Evolutionary conservation across 2,113 vertebrate species (phyloP), one percentile per base, ranked within the genome.

Genomic region (Holacanthus passer): DNA sequence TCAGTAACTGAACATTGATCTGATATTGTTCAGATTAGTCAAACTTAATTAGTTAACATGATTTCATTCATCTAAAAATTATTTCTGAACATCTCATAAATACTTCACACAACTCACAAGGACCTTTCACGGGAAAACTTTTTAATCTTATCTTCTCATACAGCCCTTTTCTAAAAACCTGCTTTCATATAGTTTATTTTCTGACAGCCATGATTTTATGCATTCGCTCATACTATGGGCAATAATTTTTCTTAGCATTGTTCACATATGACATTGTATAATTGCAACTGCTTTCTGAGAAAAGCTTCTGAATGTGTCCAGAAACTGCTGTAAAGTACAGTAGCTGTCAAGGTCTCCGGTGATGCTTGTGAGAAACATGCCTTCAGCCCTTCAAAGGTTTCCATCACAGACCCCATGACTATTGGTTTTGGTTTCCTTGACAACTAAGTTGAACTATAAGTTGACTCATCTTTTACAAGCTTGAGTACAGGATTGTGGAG

Each of bases 391-490:
- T 90, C 86, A 92, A 87, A 91, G 77, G 83, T 84, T 90, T 91
- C 77, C 76, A 84, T 89, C 79, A 82, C 82, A 81, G 86, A 92
- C 82, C 87, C 79, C 86, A 77, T 88, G 86, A 88, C 89, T 90
- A 89, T 91, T 91, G 89, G 87, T 88, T 93, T 90, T 84, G 82
- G 93, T 94, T 93, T 89, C 93, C 88, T 92, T 94, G 94, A 89
- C 92, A 93, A 93, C 93, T 80, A 92, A 90, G 39, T 90, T 90
- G 86, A 91, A 89, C 81, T 90, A 86, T 84, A 92, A 88, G 83
- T 91, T 93, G 91, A 93, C 92, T 91, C 89, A 89, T 93, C 83
- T 89, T 91, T 91, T 84, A 87, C 85, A 83, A 84, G 88, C 79
- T 88, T 73, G 73, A 87, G 81, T 75, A 79, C 75, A 90, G 73